Evolutionary conservation across 2,888 invertebrate genomes (phyloP).

Genomic region (Cylloceria caligata): DNA sequence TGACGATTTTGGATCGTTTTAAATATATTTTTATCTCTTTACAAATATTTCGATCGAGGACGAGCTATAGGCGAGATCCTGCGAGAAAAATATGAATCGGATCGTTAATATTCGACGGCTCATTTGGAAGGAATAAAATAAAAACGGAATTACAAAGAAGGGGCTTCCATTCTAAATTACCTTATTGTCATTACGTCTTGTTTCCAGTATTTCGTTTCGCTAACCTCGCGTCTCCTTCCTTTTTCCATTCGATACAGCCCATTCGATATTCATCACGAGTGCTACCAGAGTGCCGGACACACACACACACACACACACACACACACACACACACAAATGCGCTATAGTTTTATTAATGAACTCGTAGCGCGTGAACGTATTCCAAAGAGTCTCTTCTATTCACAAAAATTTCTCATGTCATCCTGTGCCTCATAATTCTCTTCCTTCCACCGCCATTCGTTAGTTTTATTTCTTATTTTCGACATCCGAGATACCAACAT

Average conservation of each 20-base stretch:
- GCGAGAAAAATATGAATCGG: not conserved
- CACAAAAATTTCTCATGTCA: slow-evolving; percentile 42
- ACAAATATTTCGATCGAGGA: not conserved
- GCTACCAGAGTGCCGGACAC: slow-evolving; percentile 21
- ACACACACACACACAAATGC: slow-evolving; percentile 39
- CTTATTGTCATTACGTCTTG: not conserved
- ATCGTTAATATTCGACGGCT: not conserved
- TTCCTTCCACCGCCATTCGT: slow-evolving; percentile 6
- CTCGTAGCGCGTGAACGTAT: slow-evolving; percentile 56
- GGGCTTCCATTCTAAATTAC: not conserved
- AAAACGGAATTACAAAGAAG: not conserved
- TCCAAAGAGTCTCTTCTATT: slow-evolving; percentile 53
- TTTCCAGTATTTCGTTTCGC: not conserved
- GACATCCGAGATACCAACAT: slow-evolving; percentile 31
- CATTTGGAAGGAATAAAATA: not conserved
- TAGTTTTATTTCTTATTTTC: slow-evolving; percentile 1
- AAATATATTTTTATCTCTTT: not conserved
- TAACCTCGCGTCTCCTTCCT: not conserved
- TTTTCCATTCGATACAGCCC: slow-evolving; percentile 2
- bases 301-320: slow-evolving; percentile 19
- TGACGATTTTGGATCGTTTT: not conserved
- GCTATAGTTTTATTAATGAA: slow-evolving; percentile 63
- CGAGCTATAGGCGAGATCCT: too few species aligned
- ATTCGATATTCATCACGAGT: slow-evolving; percentile 35
- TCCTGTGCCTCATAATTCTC: slow-evolving; percentile 10